Base-by-base conservation (phyloP, 2,797 vertebrate species). In the Coendou prehensilis region DNA sequence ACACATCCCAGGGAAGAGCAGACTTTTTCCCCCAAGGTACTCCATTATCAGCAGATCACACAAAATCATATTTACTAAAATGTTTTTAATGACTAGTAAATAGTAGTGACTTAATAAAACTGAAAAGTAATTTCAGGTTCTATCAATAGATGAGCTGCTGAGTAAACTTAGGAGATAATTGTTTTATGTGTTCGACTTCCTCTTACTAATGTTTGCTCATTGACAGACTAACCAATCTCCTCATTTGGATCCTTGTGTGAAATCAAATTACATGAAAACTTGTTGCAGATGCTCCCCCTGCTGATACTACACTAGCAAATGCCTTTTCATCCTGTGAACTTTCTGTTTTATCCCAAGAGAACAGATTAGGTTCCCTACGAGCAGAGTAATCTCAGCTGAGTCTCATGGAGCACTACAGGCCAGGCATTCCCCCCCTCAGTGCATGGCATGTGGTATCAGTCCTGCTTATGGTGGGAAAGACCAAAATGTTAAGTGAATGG, bases 21-120 rank as follows among this genome's bases (percentile, higher is more conserved):
- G 76, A 54, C 7, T 2, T 28, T 28, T 67, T 86, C 47, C 57
- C 52, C n/a, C 71, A 17, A 22, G 23, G 54, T 69, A 7, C 57
- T 94, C 41, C 28, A 15, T 67, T 47, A 50, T 89, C 93, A 86
- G 28, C 75, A 73, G 50, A 73, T 85, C 80, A 54, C 52, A 76
- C 61, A 52, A 80, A 80, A n/a, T 75, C 61, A 30, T 64, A 79
- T 54, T 85, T 69, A 17, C 81, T 50, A 61, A 94, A 81, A 90
- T 64, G 15, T 78, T 59, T 78, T 47, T 54, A 87, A 61, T 47
- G n/a, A 61, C 78, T 50, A 59, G 7, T 45, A 6, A 22, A 89
- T 56, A 56, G 54, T 56, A 63, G 82, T 54, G 33, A n/a, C 67
- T 54, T 85, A 59, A 41, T 45, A 67, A 67, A 82, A 37, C 50